Evolutionary conservation across 2,797 vertebrate genomes (phyloP).

Genomic region (Sandelia bainsii): DNA sequence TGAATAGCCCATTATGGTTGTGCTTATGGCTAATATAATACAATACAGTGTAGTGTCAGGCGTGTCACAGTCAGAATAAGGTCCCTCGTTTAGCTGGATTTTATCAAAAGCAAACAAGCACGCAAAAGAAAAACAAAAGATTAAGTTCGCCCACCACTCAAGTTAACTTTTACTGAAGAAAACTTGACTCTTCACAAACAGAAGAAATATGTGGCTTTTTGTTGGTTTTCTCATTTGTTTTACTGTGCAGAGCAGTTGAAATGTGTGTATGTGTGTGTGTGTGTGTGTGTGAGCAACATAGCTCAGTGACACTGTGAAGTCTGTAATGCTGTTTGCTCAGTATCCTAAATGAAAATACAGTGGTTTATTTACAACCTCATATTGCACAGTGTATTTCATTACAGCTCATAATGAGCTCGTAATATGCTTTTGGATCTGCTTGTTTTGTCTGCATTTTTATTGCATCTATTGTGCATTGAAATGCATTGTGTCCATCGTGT

Average conservation of each 20-base stretch:
- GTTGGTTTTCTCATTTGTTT: conserved; percentile 20
- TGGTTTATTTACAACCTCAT: conserved; percentile 73
- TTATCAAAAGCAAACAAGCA: conserved; percentile 43
- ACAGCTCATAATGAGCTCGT: conserved; percentile 73
- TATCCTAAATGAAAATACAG: conserved; percentile 62
- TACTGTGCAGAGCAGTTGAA: not conserved
- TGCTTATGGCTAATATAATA: conserved; percentile 38
- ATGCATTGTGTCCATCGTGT: conserved; percentile 22
- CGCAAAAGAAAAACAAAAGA: conserved; percentile 25
- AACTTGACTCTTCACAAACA: conserved; percentile 16
- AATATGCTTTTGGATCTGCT: conserved; percentile 68
- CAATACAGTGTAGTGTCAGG: conserved; percentile 9
- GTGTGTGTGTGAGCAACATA: conserved; percentile 15
- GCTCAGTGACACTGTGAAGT: conserved; percentile 40
- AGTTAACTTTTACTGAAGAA: conserved; percentile 25
- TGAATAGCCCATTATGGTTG: conserved; percentile 49
- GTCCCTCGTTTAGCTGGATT: conserved; percentile 40
- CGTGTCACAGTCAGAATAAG: conserved; percentile 35
- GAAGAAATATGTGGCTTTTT: conserved; percentile 7
- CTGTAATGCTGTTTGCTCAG: conserved; percentile 53
- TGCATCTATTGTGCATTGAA: conserved; percentile 49
- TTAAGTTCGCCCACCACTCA: conserved; percentile 1
- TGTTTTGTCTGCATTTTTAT: conserved; percentile 70
- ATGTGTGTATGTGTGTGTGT: not conserved
- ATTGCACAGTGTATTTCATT: conserved; percentile 73